Evolutionary conservation across 2,888 invertebrate genomes (phyloP), one percentile per base, ranked within the genome.

Genomic region (Lamellibrachia columna): DNA sequence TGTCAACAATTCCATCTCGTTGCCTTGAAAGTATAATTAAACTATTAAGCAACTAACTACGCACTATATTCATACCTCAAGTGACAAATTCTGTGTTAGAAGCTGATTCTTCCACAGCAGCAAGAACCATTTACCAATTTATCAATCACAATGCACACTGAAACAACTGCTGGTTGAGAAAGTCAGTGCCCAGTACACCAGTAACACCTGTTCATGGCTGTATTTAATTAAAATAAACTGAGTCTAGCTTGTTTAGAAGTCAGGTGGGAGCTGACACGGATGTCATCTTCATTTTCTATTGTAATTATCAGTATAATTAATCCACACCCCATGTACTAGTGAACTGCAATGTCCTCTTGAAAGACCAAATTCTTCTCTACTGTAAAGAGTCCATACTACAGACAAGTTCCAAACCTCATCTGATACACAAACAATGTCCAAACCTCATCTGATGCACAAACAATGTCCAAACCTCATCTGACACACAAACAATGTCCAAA

Each of bases 211-310:
- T 75, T 75, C 6, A n/a, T 75, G 75, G 75, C 75, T 22, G 75
- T 75, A n/a, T 75, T 75, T 75, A 75, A 75, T 75, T 75, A 75
- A 75, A 22, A 75, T n/a, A 75, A 75, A 75, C 75, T 75, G 75
- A 75, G 22, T n/a, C 75, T 22, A 15, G 4, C 75, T 75, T 75
- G 22, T 75, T 22, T 22, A 0, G 6, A 75, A 75, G 22, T 75
- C 75, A 75, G 75, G 6, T 6, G 75, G 75, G 75, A 75, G 15
- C n/a, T 75, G n/a, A 75, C 22, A 75, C 75, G 15, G 11, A 75
- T 22, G 75, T 22, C 75, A 75, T 75, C 75, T 22, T 75, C 75
- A 75, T 75, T 75, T 75, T 15, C 22, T 75, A n/a, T 75, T 22
- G 22, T 75, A 75, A 15, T 75, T 75, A 15, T 75, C 2, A 6